phyloP scores from a whole-genome alignment of 2,113 vertebrate species.

The Erythrolamprus reginae region DNA sequence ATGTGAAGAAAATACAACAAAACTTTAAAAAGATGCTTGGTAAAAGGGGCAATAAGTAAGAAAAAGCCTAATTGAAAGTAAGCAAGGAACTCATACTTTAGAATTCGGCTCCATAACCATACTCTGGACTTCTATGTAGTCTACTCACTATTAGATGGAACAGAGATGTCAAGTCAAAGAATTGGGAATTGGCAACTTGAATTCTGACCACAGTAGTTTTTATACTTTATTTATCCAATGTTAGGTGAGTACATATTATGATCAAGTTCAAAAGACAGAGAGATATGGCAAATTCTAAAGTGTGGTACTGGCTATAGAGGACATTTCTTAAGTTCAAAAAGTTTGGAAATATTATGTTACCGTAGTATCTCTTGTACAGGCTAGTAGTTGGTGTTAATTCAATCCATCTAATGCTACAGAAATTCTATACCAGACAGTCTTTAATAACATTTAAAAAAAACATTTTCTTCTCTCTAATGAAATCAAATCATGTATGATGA shows the following conservation, averaged over 20 bases:
- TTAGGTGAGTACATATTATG: background rate
- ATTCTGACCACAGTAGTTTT: background rate
- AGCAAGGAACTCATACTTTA: background rate
- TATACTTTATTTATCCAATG: background rate
- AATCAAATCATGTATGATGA: background rate
- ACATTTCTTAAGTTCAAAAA: background rate
- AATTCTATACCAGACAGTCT: background rate
- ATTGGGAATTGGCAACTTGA: background rate
- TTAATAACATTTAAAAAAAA: background rate
- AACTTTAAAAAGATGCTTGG: background rate
- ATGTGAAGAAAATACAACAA: background rate
- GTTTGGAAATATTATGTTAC: background rate
- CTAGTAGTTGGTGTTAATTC: background rate
- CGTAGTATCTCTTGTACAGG: background rate
- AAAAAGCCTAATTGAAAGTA: background rate
- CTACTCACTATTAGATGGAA: background rate
- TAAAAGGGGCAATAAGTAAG: background rate
- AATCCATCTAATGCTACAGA: background rate
- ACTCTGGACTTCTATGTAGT: background rate
- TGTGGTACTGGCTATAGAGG: background rate
- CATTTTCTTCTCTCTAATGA: background rate
- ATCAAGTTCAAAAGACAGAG: background rate
- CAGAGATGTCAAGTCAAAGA: background rate
- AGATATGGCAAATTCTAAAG: background rate
- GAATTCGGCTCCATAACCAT: background rate